These are phyloP conservation scores for Lapara coniferarum DNA, from an alignment of 2,888 invertebrate species.

Conservation along the genomic window DNA sequence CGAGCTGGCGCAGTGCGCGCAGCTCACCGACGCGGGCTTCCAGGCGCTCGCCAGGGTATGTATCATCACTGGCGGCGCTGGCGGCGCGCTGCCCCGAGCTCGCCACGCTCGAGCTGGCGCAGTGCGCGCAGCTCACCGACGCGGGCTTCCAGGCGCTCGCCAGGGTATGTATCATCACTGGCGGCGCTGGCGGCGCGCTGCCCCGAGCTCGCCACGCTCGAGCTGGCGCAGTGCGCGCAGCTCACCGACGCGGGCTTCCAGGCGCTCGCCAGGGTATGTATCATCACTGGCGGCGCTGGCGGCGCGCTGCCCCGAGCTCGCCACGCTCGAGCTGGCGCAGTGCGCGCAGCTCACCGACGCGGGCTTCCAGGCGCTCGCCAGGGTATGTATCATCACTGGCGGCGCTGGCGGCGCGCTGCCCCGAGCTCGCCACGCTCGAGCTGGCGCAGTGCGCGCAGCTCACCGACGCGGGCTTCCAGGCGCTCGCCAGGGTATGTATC, in stretches of 20 bases:
- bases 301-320: background rate
- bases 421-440: slow-evolving; percentile 94
- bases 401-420: slow-evolving; percentile 94
- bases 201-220: no score
- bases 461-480: slow-evolving; percentile 98
- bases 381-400: slow-evolving; percentile 82
- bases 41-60: no score
- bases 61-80: slow-evolving; percentile 88
- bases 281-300: background rate
- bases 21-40: no score
- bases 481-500: slow-evolving; percentile 89
- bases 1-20: no score
- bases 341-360: background rate
- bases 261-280: slow-evolving; percentile 92
- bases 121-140: slow-evolving; percentile 97
- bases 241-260: slow-evolving; percentile 66
- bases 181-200: background rate
- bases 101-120: slow-evolving; percentile 96
- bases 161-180: slow-evolving; percentile 81
- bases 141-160: slow-evolving; percentile 97
- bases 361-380: background rate
- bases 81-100: slow-evolving; percentile 94
- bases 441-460: slow-evolving; percentile 97
- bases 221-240: background rate
- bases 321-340: background rate